Evolutionary conservation across 2,888 invertebrate species (phyloP).

Genomic region (Watsonalla binaria): DNA sequence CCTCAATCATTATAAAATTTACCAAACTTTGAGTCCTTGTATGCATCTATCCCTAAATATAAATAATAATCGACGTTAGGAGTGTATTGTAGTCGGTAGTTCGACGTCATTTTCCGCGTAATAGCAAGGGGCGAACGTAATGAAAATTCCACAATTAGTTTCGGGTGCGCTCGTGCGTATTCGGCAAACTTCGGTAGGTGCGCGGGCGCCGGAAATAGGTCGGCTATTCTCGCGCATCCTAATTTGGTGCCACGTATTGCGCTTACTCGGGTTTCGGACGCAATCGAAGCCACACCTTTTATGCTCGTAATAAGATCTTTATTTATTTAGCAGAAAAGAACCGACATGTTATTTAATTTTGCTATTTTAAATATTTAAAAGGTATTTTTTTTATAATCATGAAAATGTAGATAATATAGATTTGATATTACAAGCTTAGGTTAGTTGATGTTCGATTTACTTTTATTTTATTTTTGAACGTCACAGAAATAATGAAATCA

Average conservation of each 20-base stretch:
- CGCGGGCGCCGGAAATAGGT: conserved; percentile 71
- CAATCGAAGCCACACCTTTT: conserved; percentile 28
- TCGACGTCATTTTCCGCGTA: conserved; percentile 26
- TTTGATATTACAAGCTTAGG: no score
- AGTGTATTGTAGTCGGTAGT: conserved; percentile 18
- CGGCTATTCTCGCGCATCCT: conserved; percentile 64
- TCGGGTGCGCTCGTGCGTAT: conserved; percentile 49
- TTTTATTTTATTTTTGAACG: no score
- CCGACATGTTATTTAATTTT: background rate
- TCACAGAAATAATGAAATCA: background rate
- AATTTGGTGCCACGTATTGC: conserved; percentile 76
- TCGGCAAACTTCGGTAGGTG: conserved; percentile 44
- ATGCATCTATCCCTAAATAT: conserved; percentile 7
- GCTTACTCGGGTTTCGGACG: conserved; percentile 57
- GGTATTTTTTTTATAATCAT: no score
- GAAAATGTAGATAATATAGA: no score
- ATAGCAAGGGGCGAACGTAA: conserved; percentile 40
- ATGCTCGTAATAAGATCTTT: conserved; percentile 14
- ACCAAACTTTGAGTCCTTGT: no score
- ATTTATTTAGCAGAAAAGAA: background rate
- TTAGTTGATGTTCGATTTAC: background rate
- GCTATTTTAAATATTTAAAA: background rate
- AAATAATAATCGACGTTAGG: conserved; percentile 21
- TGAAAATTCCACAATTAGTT: conserved; percentile 58
- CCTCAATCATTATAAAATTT: background rate